Conservation (phyloP, 2,113 vertebrate species). For the Catagonus wagneri region DNA sequence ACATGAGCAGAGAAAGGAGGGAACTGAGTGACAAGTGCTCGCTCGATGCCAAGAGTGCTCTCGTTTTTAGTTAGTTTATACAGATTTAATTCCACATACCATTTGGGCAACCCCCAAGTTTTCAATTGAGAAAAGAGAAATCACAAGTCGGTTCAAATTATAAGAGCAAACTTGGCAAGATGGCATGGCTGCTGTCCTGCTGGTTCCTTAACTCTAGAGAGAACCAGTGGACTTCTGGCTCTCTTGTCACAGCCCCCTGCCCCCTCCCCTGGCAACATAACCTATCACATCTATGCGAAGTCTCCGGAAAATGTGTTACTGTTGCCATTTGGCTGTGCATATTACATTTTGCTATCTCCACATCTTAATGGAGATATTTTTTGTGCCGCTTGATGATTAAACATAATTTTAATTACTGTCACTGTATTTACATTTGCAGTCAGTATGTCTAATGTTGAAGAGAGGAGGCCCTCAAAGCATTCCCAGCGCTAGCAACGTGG, state of each 20-base stretch:
- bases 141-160: constrained; percentile 44
- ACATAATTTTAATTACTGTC: not conserved
- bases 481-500: not conserved
- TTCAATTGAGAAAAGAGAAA: not conserved
- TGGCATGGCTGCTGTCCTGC: accelerated
- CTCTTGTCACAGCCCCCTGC: not conserved
- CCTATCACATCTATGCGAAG: not conserved
- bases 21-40: not conserved
- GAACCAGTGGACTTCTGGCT: not conserved
- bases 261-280: no score
- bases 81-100: not conserved
- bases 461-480: not conserved
- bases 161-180: constrained; percentile 32
- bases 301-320: not conserved
- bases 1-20: not conserved
- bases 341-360: not conserved
- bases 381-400: not conserved
- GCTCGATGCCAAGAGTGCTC: not conserved
- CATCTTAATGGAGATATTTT: not conserved
- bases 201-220: not conserved
- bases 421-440: not conserved
- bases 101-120: not conserved
- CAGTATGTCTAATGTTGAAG: not conserved
- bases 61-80: constrained; percentile 8
- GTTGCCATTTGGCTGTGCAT: not conserved